phyloP scores from a whole-genome alignment of 1,140 invertebrate species.

The Gonioctena quinquepunctata region DNA sequence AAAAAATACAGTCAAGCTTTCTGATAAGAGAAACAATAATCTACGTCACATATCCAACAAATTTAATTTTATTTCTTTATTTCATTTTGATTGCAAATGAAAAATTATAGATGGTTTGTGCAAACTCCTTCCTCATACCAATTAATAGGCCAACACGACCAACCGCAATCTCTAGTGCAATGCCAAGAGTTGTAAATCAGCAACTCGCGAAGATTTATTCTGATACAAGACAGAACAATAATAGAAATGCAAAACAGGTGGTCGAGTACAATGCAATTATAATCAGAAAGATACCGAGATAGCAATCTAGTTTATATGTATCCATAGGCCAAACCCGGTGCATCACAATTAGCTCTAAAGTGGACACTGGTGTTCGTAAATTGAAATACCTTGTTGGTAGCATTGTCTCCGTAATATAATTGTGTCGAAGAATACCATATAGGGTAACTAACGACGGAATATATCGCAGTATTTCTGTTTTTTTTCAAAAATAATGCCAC shows the following conservation, averaged over 20 bases:
- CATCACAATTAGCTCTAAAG: not conserved
- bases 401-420: not conserved
- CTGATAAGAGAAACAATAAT: too few relatives aligned
- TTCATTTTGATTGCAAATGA: too few relatives aligned
- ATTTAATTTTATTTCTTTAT: too few relatives aligned
- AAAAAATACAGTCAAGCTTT: too few relatives aligned
- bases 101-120: too few relatives aligned
- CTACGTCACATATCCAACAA: too few relatives aligned
- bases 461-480: too few relatives aligned
- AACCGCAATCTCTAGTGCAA: not conserved
- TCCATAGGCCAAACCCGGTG: not conserved
- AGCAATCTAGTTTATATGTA: conserved; percentile 8
- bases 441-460: too few relatives aligned
- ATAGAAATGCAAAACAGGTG: conserved; percentile 12
- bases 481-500: too few relatives aligned
- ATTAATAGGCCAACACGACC: not conserved
- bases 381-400: not conserved
- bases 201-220: not conserved
- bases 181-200: not conserved
- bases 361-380: conserved; percentile 8
- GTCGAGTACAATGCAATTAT: conserved; percentile 9
- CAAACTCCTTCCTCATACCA: too few relatives aligned
- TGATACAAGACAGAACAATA: conserved; percentile 10
- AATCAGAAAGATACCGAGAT: conserved; percentile 10
- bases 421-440: not conserved